Base-by-base conservation (phyloP, 2,113 vertebrate genomes). In the Notothenia coriiceps region DNA sequence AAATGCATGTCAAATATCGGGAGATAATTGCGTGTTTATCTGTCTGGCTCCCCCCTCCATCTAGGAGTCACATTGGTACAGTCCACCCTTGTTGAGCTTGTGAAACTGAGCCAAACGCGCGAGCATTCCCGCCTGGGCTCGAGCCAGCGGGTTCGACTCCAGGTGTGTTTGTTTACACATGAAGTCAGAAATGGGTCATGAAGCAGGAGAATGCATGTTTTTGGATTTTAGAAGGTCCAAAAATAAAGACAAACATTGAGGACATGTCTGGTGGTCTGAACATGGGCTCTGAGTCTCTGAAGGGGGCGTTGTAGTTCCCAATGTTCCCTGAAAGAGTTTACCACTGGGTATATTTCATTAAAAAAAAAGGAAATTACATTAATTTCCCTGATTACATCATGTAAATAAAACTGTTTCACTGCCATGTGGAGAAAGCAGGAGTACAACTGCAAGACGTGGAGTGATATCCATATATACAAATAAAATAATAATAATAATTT, bases 61-160 rank as follows among this genome's bases (percentile, higher is more conserved):
- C 56, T 14, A 29, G 8, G 11, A 5, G 0, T 12, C 43, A 17
- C 6, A 56, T 46, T 95, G 94, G 95, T 95, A 92, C 89, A 13
- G 82, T 68, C 84, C 91, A 83, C 0, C 60, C 89, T 77, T 71
- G 83, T 79, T 52, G 67, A 75, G 85, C 83, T 76, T 43, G 81
- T 85, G 83, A 77, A 86, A 72, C 80, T 22, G 77, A 74, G 82
- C 15, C 61, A 43, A 68, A 7, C 81, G 74, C 67, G 22, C 44
- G 62, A 80, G 78, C 72, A 25, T 86, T 90, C 87, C 84, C 76
- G 43, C 29, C 56, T 82, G 85, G 47, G 61, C 29, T 0, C 40
- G 18, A 71, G 59, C 14, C 63, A 76, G 67, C 63, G 81, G 61
- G 84, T 86, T 40, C 35, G 5, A 6, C 35, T 7, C 35, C 35